Percentiles rank a stretch among this genome's conserved stretches.
Evolutionary conservation across 1,140 invertebrate species (phyloP).

Genomic region (Dendroctonus valens): DNA sequence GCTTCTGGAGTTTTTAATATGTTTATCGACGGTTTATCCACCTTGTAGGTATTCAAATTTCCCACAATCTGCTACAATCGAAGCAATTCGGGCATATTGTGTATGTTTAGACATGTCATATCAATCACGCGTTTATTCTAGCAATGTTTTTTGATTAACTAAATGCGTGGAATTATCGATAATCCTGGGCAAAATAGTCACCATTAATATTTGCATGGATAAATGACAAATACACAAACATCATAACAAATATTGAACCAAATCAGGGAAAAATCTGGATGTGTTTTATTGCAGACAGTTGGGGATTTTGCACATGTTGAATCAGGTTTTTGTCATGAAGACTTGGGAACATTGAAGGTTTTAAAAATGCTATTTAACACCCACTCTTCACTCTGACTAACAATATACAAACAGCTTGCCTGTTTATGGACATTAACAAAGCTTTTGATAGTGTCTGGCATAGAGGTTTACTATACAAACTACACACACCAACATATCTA

Average conservation of each 20-base stretch:
- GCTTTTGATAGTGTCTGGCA: too few relatives aligned
- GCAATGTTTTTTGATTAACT: constrained; percentile 17
- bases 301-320: too few relatives aligned
- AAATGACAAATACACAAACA: not conserved
- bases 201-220: not conserved
- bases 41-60: not conserved
- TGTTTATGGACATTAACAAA: too few relatives aligned
- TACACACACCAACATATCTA: too few relatives aligned
- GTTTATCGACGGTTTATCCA: not conserved
- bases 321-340: too few relatives aligned
- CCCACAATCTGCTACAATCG: not conserved
- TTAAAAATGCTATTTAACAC: too few relatives aligned
- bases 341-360: too few relatives aligned
- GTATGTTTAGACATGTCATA: constrained; percentile 19
- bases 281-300: constrained; percentile 1
- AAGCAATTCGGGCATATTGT: constrained; percentile 1
- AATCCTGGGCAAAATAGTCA: constrained; percentile 12
- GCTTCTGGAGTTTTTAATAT: not conserved
- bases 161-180: constrained; percentile 3
- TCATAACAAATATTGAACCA: not conserved
- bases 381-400: too few relatives aligned
- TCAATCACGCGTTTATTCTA: constrained; percentile 17
- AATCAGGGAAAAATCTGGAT: not conserved
- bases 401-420: too few relatives aligned
- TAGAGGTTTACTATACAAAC: too few relatives aligned